Percentiles rank a stretch among this genome's conserved stretches.
Evolutionary conservation across 1,140 invertebrate genomes (phyloP).

Genomic region (Paraescarpia echinospica): DNA sequence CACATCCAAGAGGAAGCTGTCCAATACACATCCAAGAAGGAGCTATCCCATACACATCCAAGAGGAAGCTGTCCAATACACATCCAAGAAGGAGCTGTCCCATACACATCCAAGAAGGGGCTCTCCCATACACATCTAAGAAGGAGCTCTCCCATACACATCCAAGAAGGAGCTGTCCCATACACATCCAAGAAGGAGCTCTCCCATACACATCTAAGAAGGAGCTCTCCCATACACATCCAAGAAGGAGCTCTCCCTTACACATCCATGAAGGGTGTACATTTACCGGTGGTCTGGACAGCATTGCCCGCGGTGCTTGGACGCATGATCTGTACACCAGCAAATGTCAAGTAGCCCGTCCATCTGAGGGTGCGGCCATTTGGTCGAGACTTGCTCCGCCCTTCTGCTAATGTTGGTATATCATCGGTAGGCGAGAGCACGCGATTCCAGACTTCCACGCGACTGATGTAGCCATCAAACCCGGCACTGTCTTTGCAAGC

Average conservation of each 20-base stretch:
- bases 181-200: neutral
- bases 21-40: neutral
- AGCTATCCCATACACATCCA: neutral
- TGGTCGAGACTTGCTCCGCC: too few species aligned
- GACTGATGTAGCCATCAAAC: slow-evolving; percentile 2
- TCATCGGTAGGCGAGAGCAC: neutral
- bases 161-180: neutral
- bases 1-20: neutral
- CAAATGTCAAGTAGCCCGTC: neutral
- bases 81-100: too few species aligned
- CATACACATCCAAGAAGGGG: neutral
- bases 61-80: too few species aligned
- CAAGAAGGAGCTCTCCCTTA: neutral
- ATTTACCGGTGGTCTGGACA: neutral
- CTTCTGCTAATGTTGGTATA: slow-evolving; percentile 9
- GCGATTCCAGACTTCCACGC: slow-evolving; percentile 19
- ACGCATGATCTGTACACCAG: neutral
- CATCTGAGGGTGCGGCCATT: slow-evolving; percentile 11
- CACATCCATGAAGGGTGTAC: neutral
- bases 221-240: neutral
- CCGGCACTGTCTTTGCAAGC: neutral
- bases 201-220: neutral
- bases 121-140: neutral
- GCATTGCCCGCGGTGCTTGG: neutral
- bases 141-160: neutral